Percentiles rank a stretch among this genome's conserved stretches.
These are phyloP conservation scores for Rhinogobio ventralis DNA, from an alignment of 2,797 vertebrate genomes.

Conservation along the genomic window DNA sequence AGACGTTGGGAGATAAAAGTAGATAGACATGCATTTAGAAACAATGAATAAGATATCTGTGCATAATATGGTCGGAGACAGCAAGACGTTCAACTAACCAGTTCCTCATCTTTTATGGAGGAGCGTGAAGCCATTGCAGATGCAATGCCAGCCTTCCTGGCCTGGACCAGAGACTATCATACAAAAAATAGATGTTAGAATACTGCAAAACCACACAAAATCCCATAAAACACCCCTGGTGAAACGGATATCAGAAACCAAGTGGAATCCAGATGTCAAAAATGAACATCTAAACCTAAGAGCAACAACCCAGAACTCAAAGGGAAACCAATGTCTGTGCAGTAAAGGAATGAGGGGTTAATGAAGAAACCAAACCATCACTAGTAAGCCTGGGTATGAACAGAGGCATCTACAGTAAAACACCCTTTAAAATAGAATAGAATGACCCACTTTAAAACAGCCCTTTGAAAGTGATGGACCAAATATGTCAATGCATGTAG, in stretches of 20 bases:
- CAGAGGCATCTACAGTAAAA: conserved; percentile 9
- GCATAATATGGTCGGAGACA: background rate
- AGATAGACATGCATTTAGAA: background rate
- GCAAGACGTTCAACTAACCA: conserved; percentile 82
- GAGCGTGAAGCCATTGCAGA: conserved; percentile 96
- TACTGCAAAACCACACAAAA: conserved; percentile 38
- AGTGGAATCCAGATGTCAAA: conserved; percentile 14
- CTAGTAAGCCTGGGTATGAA: conserved; percentile 2
- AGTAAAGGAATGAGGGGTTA: conserved; percentile 11
- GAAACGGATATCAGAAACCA: conserved; percentile 3
- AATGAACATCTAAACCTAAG: conserved; percentile 5
- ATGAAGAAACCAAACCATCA: conserved; percentile 42
- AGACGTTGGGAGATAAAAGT: background rate
- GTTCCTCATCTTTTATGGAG: conserved; percentile 96
- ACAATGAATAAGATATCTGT: background rate
- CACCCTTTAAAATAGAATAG: conserved; percentile 14
- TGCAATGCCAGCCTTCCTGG: conserved; percentile 94
- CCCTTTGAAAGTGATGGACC: conserved; percentile 35
- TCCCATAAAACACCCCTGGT: conserved; percentile 56
- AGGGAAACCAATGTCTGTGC: conserved; percentile 12
- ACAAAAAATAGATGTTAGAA: conserved; percentile 42
- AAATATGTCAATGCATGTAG: conserved; percentile 6
- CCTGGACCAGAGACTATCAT: conserved; percentile 92
- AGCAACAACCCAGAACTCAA: conserved; percentile 10
- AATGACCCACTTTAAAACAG: conserved; percentile 4